Base-by-base conservation (phyloP, 64 coral and sea anemone genomes). In the Stichodactyla mertensii region DNA sequence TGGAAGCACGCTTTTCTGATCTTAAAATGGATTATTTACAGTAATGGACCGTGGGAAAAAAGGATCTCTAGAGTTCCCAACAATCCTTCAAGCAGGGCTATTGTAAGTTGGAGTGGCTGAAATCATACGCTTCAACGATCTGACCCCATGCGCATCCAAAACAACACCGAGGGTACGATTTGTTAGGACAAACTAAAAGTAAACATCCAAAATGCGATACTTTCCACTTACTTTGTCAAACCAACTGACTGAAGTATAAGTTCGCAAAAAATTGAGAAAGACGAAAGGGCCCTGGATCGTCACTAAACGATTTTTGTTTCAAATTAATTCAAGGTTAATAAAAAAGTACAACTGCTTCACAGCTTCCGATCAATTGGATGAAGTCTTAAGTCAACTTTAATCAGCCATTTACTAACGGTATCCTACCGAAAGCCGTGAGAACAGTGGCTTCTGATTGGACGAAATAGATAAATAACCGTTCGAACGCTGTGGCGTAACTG, bases 21-120 rank as follows among this genome's bases (percentile, higher is more conserved):
- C 23, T 74, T 9, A 8, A 15, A 61, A 4, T 59, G 7, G 20
- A 58, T 85, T 61, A 85, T 85, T 62, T 61, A 85, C 83, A 2
- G 16, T 24, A 18, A 2, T 28, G 52, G 27, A 85, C 83, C 83
- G 83, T 85, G 83, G 83, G 83, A 85, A 85, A 85, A 85, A 31
- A 16, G 18, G 57, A 10, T 54, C 8, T 55, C 12, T 31, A 13
- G 7, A 18, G 83, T 85, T 85, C 57, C 83, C 83, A 61, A 85
- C 57, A 64, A 16, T 62, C 23, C 20, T 4, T 58, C 83, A 85
- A 85, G 60, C 83, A 19, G 83, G n/a, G 83, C 83, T 85, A 85
- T 85, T 85, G 60, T 85, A 23, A 7, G 14, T 22, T 81, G 53
- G 54, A 53, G 78, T 52, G 16, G 53, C 51, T 53, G 45, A 12